A percentile compares a stretch with the other conserved stretches of the same genome.
phyloP scores from a whole-genome alignment of 1,140 invertebrate genomes.

The Pogonus chalceus region DNA sequence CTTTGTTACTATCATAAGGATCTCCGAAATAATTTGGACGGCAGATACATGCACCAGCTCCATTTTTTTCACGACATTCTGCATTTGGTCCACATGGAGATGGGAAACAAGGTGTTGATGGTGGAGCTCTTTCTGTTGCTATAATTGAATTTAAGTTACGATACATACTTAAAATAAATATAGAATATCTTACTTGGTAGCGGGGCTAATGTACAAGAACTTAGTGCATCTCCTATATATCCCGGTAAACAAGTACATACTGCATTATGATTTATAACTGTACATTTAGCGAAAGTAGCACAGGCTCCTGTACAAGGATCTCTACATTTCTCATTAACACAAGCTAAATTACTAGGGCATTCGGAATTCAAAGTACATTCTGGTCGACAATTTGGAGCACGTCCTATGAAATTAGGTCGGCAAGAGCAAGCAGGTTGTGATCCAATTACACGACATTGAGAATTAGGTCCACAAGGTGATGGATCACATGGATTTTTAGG shows the following conservation, averaged over 20 bases:
- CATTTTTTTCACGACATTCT: constrained; percentile 63
- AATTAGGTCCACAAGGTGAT: constrained; percentile 68
- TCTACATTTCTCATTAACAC: constrained; percentile 65
- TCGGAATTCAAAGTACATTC: constrained; percentile 67
- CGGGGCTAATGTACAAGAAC: constrained; percentile 43
- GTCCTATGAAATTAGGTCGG: constrained; percentile 58
- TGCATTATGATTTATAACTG: constrained; percentile 65
- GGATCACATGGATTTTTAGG: constrained; percentile 54
- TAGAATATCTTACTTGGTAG: constrained; percentile 34
- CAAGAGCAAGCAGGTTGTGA: constrained; percentile 66
- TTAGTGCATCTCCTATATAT: constrained; percentile 66
- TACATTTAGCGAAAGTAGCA: constrained; percentile 60
- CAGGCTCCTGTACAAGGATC: constrained; percentile 72
- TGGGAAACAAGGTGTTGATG: constrained; percentile 51
- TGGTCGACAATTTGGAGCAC: constrained; percentile 67
- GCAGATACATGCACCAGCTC: constrained; percentile 67
- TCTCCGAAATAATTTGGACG: constrained; percentile 63
- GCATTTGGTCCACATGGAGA: constrained; percentile 72
- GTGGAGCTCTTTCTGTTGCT: constrained; percentile 29
- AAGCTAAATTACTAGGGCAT: constrained; percentile 62
- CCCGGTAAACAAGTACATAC: constrained; percentile 60
- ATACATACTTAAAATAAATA: background rate
- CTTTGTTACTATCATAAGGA: constrained; percentile 52
- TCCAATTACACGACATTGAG: constrained; percentile 60
- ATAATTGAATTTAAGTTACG: constrained; percentile 1